Conservation (phyloP, 2,888 invertebrate genomes). For the Mythimna loreyi region DNA sequence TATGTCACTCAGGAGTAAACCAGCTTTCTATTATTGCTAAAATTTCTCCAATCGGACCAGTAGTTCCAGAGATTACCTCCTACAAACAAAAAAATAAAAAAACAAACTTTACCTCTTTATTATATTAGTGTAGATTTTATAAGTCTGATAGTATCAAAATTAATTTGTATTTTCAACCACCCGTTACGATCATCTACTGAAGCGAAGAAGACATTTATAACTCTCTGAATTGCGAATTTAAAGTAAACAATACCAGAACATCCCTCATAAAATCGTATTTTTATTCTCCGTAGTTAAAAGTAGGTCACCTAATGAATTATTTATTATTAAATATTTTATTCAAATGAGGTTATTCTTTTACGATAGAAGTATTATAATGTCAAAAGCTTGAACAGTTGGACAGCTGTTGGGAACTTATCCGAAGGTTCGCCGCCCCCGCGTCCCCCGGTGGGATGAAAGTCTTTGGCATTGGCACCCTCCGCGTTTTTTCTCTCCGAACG, state of each 20-base stretch:
- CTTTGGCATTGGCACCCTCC: conserved; percentile 79
- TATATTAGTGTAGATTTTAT: background rate
- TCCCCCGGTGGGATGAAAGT: conserved; percentile 65
- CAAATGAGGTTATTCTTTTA: conserved; percentile 36
- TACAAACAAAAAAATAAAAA: too few species aligned
- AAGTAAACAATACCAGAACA: conserved; percentile 13
- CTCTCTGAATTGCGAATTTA: conserved; percentile 1
- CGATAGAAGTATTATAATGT: conserved; percentile 41
- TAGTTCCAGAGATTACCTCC: too few species aligned
- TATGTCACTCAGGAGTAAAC: too few species aligned
- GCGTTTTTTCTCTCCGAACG: conserved; percentile 74
- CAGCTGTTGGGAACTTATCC: conserved; percentile 48
- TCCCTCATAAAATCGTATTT: background rate
- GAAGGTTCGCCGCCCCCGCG: conserved; percentile 53
- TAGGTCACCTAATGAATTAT: conserved; percentile 27
- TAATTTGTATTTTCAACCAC: background rate
- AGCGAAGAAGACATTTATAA: background rate
- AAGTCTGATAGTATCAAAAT: background rate
- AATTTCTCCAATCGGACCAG: too few species aligned
- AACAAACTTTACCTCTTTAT: too few species aligned
- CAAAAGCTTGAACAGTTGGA: conserved; percentile 54
- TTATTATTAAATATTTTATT: conserved; percentile 42
- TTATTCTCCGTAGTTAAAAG: conserved; percentile 1
- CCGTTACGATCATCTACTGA: background rate
- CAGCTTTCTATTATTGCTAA: too few species aligned